Percentiles rank a stretch among this genome's conserved stretches.
phyloP scores from a whole-genome alignment of 1,140 invertebrate species.

The Manduca sexta region DNA sequence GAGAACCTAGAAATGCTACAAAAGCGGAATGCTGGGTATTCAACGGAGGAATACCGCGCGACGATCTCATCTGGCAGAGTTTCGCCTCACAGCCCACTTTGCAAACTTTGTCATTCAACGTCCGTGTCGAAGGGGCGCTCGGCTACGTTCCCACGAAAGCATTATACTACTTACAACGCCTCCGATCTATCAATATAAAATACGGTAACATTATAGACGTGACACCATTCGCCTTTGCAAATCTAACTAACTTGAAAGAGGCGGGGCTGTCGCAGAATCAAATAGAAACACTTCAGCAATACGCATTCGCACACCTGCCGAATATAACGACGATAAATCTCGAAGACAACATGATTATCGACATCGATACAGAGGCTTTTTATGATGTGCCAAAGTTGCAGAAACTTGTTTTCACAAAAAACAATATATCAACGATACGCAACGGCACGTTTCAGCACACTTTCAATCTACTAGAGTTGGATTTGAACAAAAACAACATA shows the following conservation, averaged over 20 bases:
- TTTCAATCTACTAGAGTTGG: conserved; percentile 77
- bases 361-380: conserved; percentile 81
- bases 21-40: conserved; percentile 79
- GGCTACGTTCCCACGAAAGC: conserved; percentile 80
- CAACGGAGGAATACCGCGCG: conserved; percentile 74
- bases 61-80: conserved; percentile 80
- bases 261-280: conserved; percentile 79
- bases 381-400: conserved; percentile 79
- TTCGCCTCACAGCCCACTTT: conserved; percentile 82
- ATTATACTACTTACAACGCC: conserved; percentile 77
- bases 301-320: conserved; percentile 80
- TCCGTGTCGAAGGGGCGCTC: conserved; percentile 77
- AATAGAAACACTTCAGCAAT: conserved; percentile 76
- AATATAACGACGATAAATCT: conserved; percentile 79
- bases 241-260: conserved; percentile 78
- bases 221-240: conserved; percentile 79
- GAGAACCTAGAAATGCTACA: conserved; percentile 58
- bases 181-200: conserved; percentile 79
- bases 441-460: conserved; percentile 82
- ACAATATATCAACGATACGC: conserved; percentile 82
- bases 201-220: conserved; percentile 82
- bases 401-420: conserved; percentile 78
- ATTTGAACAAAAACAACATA: conserved; percentile 81
- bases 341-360: conserved; percentile 81
- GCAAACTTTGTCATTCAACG: conserved; percentile 79